A percentile compares a stretch with the other conserved stretches of the same genome.
These are phyloP conservation scores for Microcebus jonahi DNA, from an alignment of 2,113 vertebrate species.

Conservation along the genomic window DNA sequence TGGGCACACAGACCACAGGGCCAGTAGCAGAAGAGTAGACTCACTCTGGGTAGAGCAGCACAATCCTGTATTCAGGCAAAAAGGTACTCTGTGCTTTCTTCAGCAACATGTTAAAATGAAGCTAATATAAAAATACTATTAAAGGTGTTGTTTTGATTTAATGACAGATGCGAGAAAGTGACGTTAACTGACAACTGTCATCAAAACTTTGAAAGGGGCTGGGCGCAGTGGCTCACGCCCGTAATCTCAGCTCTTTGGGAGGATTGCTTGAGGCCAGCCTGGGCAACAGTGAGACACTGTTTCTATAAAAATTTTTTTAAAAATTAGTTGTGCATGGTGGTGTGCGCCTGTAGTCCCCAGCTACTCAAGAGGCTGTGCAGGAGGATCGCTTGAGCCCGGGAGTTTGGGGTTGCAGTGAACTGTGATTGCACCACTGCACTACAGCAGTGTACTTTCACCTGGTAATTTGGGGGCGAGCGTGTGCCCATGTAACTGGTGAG, in stretches of 20 bases:
- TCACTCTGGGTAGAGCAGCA: not conserved
- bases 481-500: not conserved
- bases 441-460: not conserved
- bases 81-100: not conserved
- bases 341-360: too few species aligned
- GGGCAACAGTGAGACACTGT: too few species aligned
- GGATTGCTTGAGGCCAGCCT: too few species aligned
- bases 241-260: too few species aligned
- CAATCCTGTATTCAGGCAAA: not conserved
- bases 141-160: not conserved
- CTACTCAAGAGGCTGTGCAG: too few species aligned
- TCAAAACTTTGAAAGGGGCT: constrained; percentile 35
- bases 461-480: not conserved
- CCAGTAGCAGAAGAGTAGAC: not conserved
- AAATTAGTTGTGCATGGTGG: too few species aligned
- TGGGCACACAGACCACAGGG: not conserved
- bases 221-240: too few species aligned
- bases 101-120: not conserved
- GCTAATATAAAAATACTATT: not conserved
- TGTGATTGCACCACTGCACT: too few species aligned
- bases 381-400: too few species aligned
- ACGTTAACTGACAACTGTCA: not conserved
- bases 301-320: too few species aligned
- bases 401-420: too few species aligned
- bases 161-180: not conserved